Evolutionary conservation across 2,797 vertebrate species (phyloP).

Genomic region (Danio kyathit): DNA sequence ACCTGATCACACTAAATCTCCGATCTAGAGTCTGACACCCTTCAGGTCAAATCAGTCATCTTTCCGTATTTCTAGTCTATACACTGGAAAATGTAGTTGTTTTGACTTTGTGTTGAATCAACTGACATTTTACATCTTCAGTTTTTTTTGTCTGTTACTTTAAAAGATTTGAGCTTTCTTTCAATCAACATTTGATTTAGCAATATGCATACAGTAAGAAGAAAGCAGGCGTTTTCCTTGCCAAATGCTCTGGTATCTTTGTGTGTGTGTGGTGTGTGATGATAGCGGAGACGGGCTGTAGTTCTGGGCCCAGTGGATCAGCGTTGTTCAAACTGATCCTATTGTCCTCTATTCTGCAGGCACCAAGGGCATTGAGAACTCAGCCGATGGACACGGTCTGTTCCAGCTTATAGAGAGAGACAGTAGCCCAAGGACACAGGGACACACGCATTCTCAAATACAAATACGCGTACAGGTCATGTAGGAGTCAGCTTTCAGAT

Average conservation of each 20-base stretch:
- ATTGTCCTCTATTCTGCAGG: conserved; percentile 47
- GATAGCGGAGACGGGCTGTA: conserved; percentile 17
- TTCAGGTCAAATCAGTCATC: background rate
- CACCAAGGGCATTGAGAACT: conserved; percentile 55
- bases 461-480: conserved; percentile 9
- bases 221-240: background rate
- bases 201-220: background rate
- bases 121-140: background rate
- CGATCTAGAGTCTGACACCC: background rate
- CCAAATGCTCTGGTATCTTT: conserved; percentile 1
- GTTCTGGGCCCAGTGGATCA: conserved; percentile 31
- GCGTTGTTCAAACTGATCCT: conserved; percentile 45
- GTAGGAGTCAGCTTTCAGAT: conserved; percentile 15
- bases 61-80: background rate
- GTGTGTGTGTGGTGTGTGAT: conserved; percentile 21
- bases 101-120: background rate
- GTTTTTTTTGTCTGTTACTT: background rate
- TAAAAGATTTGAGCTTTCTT: background rate
- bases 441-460: conserved; percentile 28
- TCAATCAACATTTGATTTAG: background rate
- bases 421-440: conserved; percentile 37
- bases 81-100: background rate
- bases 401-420: conserved; percentile 40
- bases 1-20: background rate
- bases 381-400: conserved; percentile 40